Percentiles rank a stretch among this genome's conserved stretches.
Evolutionary conservation across 2,888 invertebrate species (phyloP).

Genomic region (Mesorhabditis spiculigera): DNA sequence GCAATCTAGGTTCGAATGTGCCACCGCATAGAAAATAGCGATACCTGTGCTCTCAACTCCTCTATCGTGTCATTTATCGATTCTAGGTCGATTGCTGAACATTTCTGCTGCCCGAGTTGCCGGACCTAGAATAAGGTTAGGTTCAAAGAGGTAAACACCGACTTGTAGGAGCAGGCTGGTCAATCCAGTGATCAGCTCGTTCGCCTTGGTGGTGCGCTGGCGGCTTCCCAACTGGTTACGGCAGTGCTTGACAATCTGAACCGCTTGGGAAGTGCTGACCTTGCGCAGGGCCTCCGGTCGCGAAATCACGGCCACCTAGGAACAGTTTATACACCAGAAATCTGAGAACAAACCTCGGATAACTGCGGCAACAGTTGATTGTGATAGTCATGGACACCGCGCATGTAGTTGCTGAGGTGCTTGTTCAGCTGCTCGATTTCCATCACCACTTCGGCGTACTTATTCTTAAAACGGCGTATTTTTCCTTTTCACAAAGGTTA

Average conservation of each 20-base stretch:
- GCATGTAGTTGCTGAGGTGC: slow-evolving; percentile 43
- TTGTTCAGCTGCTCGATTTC: slow-evolving; percentile 55
- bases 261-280: slow-evolving; percentile 46
- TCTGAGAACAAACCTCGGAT: slow-evolving; percentile 12
- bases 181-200: slow-evolving; percentile 48
- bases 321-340: too few relatives aligned
- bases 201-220: slow-evolving; percentile 34
- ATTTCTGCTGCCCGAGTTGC: slow-evolving; percentile 41
- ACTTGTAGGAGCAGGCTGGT: slow-evolving; percentile 53
- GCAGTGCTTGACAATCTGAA: slow-evolving; percentile 54
- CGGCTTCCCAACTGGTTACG: slow-evolving; percentile 37
- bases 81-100: slow-evolving; percentile 43
- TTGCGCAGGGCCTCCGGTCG: slow-evolving; percentile 47
- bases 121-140: slow-evolving; percentile 40
- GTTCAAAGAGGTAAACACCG: slow-evolving; percentile 1
- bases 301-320: slow-evolving; percentile 14
- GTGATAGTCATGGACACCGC: slow-evolving; percentile 44
- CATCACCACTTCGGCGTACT: slow-evolving; percentile 51
- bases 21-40: slow-evolving; percentile 4
- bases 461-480: slow-evolving; percentile 10
- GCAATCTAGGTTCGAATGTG: slow-evolving; percentile 14
- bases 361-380: slow-evolving; percentile 36
- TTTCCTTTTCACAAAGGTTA: slow-evolving; percentile 8
- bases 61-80: slow-evolving; percentile 47
- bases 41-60: slow-evolving; percentile 38